Base-by-base conservation (phyloP, 2,888 invertebrate species). In the Sialis fuliginosa region DNA sequence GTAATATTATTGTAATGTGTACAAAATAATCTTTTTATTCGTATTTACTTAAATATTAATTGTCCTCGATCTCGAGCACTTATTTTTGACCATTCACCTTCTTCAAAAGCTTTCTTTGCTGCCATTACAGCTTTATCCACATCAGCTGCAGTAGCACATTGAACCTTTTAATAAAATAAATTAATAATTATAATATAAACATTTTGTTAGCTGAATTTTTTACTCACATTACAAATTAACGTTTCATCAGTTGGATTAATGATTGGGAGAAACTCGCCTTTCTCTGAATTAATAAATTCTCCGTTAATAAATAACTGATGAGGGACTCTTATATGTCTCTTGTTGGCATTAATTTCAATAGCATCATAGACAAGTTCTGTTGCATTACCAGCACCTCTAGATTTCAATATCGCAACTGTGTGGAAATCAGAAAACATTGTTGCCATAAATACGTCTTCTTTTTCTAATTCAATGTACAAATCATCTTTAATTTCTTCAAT, bases 71-170 rank as follows among this genome's bases (percentile, higher is more conserved):
- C 93, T 54, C 96, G 72, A 0, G 93, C 84, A 58, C 90, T 91
- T 60, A 96, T 88, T 62, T 85, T 86, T n/a, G 84, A 78, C 96
- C 96, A 97, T 57, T 90, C 81, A 1, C 95, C 92, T 33, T 76
- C 71, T 48, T 86, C 79, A 60, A 92, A 93, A 0, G 93, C 92
- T 49, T 72, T 79, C 57, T 89, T 79, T 0, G 96, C 96, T 0
- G 91, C 89, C 42, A 72, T 71, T 0, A 93, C 93, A 0, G 96
- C 96, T 50, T 68, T 74, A 60, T 95, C 81, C 0, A 96, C 91
- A 62, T 97, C 96, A 4, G 71, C 76, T 0, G 61, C 69, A 0
- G 84, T 81, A 1, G 81, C 91, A 55, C 81, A 68, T 52, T 75
- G 68, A 4, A 79, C 74, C 62, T 72, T 22, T 22, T 22, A 22